These are phyloP conservation scores for Gallinago nigripennis DNA, from an alignment of 2,797 vertebrate species.

Conservation along the genomic window DNA sequence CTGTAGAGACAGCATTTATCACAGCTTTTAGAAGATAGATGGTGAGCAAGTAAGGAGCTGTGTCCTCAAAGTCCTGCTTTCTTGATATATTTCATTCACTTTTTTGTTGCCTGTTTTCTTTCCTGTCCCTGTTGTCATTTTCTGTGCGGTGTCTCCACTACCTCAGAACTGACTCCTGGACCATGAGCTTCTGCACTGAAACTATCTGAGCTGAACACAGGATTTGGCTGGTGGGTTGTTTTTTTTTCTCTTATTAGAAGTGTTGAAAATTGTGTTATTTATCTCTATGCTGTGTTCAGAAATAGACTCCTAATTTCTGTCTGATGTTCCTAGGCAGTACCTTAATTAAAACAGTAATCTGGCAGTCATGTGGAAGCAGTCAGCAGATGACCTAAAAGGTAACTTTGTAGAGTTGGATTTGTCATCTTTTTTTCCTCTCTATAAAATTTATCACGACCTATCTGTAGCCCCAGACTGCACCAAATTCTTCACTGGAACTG, in stretches of 20 bases:
- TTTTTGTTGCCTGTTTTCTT: not conserved
- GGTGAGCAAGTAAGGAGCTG: not conserved
- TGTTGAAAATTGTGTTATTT: not conserved
- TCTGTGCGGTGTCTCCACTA: not conserved
- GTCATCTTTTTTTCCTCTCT: not conserved
- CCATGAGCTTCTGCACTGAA: not conserved
- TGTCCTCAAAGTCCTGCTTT: not conserved
- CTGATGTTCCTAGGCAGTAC: not conserved
- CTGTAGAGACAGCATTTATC: too few relatives aligned
- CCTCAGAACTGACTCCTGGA: not conserved
- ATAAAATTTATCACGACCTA: not conserved
- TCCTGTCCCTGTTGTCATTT: not conserved
- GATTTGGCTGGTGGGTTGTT: not conserved
- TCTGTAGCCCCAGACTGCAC: not conserved
- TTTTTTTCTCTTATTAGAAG: not conserved
- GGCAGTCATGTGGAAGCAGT: not conserved
- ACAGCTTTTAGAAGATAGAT: not conserved
- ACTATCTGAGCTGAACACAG: not conserved
- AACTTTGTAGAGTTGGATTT: not conserved
- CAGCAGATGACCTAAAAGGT: not conserved
- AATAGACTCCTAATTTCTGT: not conserved
- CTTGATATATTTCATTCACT: not conserved
- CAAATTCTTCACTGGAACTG: not conserved
- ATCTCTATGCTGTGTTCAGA: not conserved
- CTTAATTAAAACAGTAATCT: not conserved